These are phyloP conservation scores for Acleris holmiana DNA, from an alignment of 2,888 invertebrate genomes.

Conservation along the genomic window DNA sequence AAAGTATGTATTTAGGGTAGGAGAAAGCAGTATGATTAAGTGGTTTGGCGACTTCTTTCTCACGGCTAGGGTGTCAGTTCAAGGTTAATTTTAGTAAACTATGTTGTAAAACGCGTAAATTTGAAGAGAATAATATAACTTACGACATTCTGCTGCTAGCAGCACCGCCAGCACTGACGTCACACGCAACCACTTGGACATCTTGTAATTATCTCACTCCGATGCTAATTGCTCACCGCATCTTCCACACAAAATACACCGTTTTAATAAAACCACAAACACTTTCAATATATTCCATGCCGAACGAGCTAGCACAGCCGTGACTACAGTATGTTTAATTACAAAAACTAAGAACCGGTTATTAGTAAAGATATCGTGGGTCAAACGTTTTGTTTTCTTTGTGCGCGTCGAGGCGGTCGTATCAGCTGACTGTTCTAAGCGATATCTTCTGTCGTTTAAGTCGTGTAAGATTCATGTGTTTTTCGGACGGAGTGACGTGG, in stretches of 20 bases:
- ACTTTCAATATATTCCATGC: slow-evolving; percentile 10
- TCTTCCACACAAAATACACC: slow-evolving; percentile 38
- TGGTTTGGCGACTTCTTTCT: neutral
- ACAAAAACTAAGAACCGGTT: neutral
- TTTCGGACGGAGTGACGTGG: slow-evolving; percentile 9
- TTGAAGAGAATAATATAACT: slow-evolving; percentile 31
- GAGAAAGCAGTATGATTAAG: neutral
- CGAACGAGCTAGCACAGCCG: slow-evolving; percentile 10
- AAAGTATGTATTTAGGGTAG: neutral
- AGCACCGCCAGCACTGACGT: slow-evolving; percentile 35
- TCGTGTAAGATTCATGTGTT: slow-evolving; percentile 5
- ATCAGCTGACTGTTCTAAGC: slow-evolving; percentile 7
- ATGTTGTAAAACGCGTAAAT: neutral
- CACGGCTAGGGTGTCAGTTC: neutral
- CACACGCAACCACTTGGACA: slow-evolving; percentile 44
- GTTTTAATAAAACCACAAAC: slow-evolving; percentile 3
- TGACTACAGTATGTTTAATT: slow-evolving; percentile 3
- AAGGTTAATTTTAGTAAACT: too few relatives aligned
- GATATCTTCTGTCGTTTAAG: neutral
- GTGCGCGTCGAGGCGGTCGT: neutral
- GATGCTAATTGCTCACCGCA: slow-evolving; percentile 43
- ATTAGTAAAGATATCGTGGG: slow-evolving; percentile 1
- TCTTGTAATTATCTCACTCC: slow-evolving; percentile 42
- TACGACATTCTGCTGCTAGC: slow-evolving; percentile 40
- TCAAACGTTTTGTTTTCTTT: neutral